Evolutionary conservation across 2,888 invertebrate species (phyloP).

Genomic region (Drosophila acutilabella): DNA sequence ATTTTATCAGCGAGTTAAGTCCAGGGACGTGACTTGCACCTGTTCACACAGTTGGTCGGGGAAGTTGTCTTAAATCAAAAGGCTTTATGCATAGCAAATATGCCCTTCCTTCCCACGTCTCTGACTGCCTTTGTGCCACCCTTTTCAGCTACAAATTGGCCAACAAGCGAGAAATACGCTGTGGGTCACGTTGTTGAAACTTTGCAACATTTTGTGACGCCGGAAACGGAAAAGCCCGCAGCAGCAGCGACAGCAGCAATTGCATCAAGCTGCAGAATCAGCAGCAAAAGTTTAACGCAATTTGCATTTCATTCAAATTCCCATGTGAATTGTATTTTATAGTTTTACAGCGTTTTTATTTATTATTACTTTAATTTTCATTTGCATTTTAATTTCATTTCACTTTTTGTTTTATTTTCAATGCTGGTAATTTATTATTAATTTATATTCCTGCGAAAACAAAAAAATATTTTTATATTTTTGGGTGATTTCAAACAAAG

Average conservation of each 20-base stretch:
- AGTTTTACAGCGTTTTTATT: constrained; percentile 8
- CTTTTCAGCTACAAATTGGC: constrained; percentile 8
- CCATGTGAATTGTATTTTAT: constrained; percentile 39
- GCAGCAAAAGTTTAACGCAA: constrained; percentile 56
- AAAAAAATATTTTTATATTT: not conserved
- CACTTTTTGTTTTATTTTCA: constrained; percentile 7
- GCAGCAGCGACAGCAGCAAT: constrained; percentile 8
- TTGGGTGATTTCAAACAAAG: not conserved
- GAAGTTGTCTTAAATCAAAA: constrained; percentile 46
- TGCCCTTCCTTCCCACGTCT: not conserved
- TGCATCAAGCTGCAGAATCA: constrained; percentile 18
- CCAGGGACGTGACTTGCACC: constrained; percentile 59
- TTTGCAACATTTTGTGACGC: constrained; percentile 61
- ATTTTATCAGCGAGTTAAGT: constrained; percentile 38
- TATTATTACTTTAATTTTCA: not conserved
- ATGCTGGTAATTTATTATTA: constrained; percentile 23
- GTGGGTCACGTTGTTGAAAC: constrained; percentile 57
- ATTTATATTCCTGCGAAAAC: not conserved
- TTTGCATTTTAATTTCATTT: not conserved
- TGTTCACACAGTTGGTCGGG: constrained; percentile 25
- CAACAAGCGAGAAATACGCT: constrained; percentile 12
- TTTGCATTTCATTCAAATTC: constrained; percentile 69
- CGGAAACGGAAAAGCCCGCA: constrained; percentile 65
- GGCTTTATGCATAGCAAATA: constrained; percentile 25
- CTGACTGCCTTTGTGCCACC: not conserved